These are phyloP conservation scores for Drosophila picticornis DNA, from an alignment of 2,888 invertebrate genomes.

Conservation along the genomic window DNA sequence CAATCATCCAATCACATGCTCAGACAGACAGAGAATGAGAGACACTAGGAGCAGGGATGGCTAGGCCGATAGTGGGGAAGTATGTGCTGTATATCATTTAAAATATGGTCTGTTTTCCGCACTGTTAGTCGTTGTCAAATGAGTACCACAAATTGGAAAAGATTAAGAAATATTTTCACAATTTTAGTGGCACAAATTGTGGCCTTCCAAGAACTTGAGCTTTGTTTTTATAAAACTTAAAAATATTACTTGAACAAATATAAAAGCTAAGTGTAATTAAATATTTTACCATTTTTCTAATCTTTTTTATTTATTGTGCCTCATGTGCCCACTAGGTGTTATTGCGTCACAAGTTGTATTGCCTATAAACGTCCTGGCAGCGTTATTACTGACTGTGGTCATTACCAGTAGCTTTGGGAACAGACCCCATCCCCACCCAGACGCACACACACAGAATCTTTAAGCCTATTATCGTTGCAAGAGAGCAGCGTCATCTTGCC, in stretches of 20 bases:
- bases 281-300: background rate
- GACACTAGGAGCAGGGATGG: too few species aligned
- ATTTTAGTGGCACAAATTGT: background rate
- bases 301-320: background rate
- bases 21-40: background rate
- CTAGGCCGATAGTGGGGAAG: background rate
- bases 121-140: background rate
- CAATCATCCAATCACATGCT: constrained; percentile 22
- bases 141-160: background rate
- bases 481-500: constrained; percentile 40
- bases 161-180: background rate
- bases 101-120: background rate
- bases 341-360: background rate
- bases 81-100: background rate
- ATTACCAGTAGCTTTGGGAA: background rate
- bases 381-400: background rate
- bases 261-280: background rate
- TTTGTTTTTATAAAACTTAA: background rate
- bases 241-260: background rate
- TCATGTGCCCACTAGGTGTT: too few species aligned
- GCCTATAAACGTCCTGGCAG: background rate
- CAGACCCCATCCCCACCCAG: background rate
- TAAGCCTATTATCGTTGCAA: constrained; percentile 56
- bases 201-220: background rate
- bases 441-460: background rate